Base-by-base conservation (phyloP, 2,113 vertebrate genomes). In the Sakesphorus luctuosus region DNA sequence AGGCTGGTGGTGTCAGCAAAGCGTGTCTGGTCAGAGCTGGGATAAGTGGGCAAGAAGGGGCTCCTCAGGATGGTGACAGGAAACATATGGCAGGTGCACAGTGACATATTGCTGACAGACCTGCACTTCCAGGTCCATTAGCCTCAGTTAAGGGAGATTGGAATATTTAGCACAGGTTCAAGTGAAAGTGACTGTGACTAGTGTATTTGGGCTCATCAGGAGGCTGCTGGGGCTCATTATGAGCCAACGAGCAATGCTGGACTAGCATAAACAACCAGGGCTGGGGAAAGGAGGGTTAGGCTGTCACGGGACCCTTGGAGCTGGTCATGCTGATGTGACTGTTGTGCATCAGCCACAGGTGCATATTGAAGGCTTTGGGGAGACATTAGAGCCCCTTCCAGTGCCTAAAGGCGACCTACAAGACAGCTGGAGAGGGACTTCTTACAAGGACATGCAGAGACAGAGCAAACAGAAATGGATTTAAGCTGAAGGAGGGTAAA, bases 41-140 rank as follows among this genome's bases (percentile, higher is more conserved):
- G 66, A 18, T 46, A 65, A 68, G 49, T 26, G 67, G 56, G 33
- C 5, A 31, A 93, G 90, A 78, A 84, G 69, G 75, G 56, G 44
- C 71, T 53, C 49, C 66, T 90, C 49, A 83, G 71, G 85, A 96
- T 52, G 82, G 78, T n/a, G 55, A 36, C 19, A 36, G 36, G 79
- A 33, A 85, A 44, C 95, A 95, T 90, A 94, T 80, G 92, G 95
- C 85, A 62, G 58, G 40, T 55, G 25, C 68, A 38, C 44, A 50
- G 67, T 58, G 63, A 61, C 90, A 88, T 66, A 91, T 52, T 95
- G 87, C 88, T 85, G 59, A 49, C 88, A 97, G 94, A 46, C 84
- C 78, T 62, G 62, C 46, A 46, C 74, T 94, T 75, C 52, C 77
- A 89, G 95, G 80, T 65, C 84, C 84, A 93, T 95, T 94, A 97